Base-by-base conservation (phyloP, 2,797 vertebrate genomes). In the Fringilla coelebs region DNA sequence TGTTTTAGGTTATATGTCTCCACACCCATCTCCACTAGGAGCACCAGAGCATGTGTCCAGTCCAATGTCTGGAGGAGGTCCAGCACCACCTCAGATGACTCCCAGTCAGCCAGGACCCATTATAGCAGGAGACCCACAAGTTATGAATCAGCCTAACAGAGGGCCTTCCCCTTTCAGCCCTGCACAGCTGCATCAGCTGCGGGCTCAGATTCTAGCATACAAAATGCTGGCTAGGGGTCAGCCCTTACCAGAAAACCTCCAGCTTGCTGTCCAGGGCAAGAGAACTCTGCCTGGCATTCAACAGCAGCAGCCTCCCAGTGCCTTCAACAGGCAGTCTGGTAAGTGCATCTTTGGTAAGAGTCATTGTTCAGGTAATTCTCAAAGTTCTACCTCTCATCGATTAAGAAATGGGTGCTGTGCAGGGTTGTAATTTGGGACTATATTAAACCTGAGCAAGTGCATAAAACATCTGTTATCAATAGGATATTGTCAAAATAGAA, bases 121-220 rank as follows among this genome's bases (percentile, higher is more conserved):
- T 96, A 98, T 99, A 95, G 97, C 98, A 13, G 98, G 98, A 94
- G 99, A 99, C 45, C 97, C 98, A 11, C 99, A 99, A 95, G 98
- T 97, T 43, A 98, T 99, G 98, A 98, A 95, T 87, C 99, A 98
- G 45, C 98, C 98, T 89, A 98, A 93, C 19, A 98, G 99, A 65
- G 98, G 99, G 15, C 98, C 99, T 67, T 99, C 99, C 14, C 98
- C 99, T 73, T 99, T 99, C 95, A 99, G 99, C 90, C 98, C 99
- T 2, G 98, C 99, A 63, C 99, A 99, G 95, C 98, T 99, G 88
- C 99, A 99, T 97, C 99, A 99, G 97, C 98, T 99, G 26, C 98
- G 99, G 76, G 99, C 99, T 96, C 99, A 99, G 97, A 99, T 99
- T 96, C 97, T 99, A 66, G 99, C 99, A 67, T 99, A 99, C 94